Evolutionary conservation across 2,113 vertebrate species (phyloP), one percentile per base, ranked within the genome.

Genomic region (Brienomyrus longianalis): DNA sequence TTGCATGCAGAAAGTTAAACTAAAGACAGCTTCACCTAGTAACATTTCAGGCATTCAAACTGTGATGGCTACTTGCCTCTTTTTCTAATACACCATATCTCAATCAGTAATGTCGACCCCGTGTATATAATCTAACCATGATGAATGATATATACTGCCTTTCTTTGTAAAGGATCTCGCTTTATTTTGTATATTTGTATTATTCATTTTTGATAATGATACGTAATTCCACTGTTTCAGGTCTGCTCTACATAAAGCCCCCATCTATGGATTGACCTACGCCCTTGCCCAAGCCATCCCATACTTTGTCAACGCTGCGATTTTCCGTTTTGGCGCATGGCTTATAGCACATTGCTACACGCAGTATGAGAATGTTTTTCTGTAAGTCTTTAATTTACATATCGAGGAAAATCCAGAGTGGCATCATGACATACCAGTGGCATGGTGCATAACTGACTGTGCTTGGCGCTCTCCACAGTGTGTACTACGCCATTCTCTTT

Each of bases 401-500:
- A 31, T 31, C 31, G 31, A 31, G 31, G 31, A 31, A 31, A 31
- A 31, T 31, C 31, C 31, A 31, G 31, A 31, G 31, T 31, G 31
- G n/a, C n/a, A n/a, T n/a, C n/a, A n/a, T n/a, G n/a, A n/a, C n/a
- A n/a, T n/a, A n/a, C n/a, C n/a, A n/a, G n/a, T n/a, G n/a, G n/a
- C n/a, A n/a, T 31, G 31, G 31, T 31, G 31, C 31, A 31, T 31
- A 1, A 31, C 31, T 31, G 31, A 1, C 31, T 31, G 31, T 31
- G 31, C 31, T 31, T 31, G 31, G 31, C 31, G 31, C 31, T 31
- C 31, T 31, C 31, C 31, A 0, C 31, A 31, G 31, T 31, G 31
- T 97, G 21, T 96, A 96, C 92, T 96, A 96, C 85, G 96, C 96
- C 13, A 92, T 98, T 91, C 94, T 97, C 9, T 96, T 97, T 92